A percentile compares a stretch with the other conserved stretches of the same genome.
Evolutionary conservation across 2,888 invertebrate species (phyloP).

Genomic region (Zaprionus obscuricornis): DNA sequence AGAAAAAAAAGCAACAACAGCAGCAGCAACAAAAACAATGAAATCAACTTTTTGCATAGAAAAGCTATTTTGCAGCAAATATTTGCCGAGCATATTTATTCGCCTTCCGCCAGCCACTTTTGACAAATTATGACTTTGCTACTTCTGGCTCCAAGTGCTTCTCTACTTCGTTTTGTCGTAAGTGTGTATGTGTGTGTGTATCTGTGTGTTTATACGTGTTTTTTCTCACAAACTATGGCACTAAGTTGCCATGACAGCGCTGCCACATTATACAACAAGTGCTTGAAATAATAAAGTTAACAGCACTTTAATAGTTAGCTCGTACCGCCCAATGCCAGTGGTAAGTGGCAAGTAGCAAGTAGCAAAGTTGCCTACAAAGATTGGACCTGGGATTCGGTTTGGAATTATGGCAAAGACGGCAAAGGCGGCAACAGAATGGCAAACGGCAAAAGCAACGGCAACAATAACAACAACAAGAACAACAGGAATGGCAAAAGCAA

Average conservation of each 20-base stretch:
- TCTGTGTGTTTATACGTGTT: constrained; percentile 20
- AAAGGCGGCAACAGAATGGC: neutral
- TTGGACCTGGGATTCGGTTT: constrained; percentile 47
- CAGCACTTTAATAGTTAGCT: constrained; percentile 77
- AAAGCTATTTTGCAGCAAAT: constrained; percentile 64
- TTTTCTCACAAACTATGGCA: constrained; percentile 59
- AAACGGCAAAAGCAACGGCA: neutral
- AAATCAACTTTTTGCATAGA: constrained; percentile 54
- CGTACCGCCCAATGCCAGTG: constrained; percentile 31
- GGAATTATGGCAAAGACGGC: constrained; percentile 25
- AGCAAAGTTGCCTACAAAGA: constrained; percentile 40
- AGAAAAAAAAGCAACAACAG: neutral
- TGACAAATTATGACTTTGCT: constrained; percentile 71
- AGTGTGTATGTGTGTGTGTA: constrained; percentile 16
- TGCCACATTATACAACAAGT: constrained; percentile 77
- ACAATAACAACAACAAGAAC: neutral
- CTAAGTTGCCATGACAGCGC: constrained; percentile 73
- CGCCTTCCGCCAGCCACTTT: constrained; percentile 59
- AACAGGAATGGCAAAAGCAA: constrained; percentile 3
- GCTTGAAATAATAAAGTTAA: constrained; percentile 79
- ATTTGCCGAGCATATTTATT: constrained; percentile 70
- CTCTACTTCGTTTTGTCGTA: neutral
- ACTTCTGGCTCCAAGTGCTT: constrained; percentile 19
- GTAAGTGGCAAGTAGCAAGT: constrained; percentile 31
- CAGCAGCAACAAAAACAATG: constrained; percentile 25